These are phyloP conservation scores for Bucorvus abyssinicus DNA, from an alignment of 2,797 vertebrate species.

Conservation along the genomic window DNA sequence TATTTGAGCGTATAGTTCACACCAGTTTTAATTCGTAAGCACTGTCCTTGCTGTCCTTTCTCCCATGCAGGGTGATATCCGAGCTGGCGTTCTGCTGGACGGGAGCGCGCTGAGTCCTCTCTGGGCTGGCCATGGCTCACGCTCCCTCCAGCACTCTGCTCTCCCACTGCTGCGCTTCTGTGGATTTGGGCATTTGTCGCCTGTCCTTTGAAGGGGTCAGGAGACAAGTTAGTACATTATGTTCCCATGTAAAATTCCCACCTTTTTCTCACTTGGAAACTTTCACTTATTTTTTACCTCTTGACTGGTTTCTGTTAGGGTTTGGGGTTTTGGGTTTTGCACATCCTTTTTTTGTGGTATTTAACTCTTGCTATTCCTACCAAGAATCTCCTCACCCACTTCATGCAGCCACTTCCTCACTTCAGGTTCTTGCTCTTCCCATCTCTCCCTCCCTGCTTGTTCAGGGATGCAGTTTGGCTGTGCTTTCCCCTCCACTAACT, in stretches of 20 bases:
- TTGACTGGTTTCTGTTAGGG: background rate
- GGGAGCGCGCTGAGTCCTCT: fast-evolving
- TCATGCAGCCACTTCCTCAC: background rate
- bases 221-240: background rate
- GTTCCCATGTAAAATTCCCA: background rate
- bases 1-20: background rate
- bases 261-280: background rate
- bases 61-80: background rate
- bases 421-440: background rate
- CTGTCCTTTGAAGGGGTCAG: background rate
- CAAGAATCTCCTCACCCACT: background rate
- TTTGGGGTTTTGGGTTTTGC: background rate
- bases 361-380: background rate
- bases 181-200: background rate
- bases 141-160: background rate
- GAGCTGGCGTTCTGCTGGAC: background rate
- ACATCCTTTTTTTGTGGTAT: background rate
- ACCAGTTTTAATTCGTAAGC: background rate
- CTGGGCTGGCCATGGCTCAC: background rate
- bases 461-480: background rate
- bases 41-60: background rate
- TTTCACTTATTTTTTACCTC: background rate
- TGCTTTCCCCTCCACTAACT: background rate
- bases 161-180: background rate
- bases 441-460: background rate